Evolutionary conservation across 2,113 vertebrate genomes (phyloP).

Genomic region (Dryoscopus gambensis): DNA sequence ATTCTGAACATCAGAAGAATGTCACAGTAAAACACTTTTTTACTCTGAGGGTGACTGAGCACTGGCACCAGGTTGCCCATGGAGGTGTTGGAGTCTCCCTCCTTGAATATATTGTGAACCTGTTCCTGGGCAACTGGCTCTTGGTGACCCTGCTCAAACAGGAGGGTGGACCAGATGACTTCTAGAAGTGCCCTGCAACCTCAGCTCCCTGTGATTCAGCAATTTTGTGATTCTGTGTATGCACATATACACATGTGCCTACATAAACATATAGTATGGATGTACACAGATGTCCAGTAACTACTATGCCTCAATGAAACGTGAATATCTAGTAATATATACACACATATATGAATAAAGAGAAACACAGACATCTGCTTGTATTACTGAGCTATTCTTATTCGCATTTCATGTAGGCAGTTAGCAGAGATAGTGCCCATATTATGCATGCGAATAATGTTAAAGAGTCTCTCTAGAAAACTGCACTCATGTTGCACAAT

Average conservation of each 20-base stretch:
- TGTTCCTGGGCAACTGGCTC: not conserved
- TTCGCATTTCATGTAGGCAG: not conserved
- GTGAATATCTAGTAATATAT: not conserved
- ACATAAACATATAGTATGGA: not conserved
- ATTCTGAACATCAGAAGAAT: accelerated
- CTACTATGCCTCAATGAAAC: not conserved
- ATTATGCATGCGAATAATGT: not conserved
- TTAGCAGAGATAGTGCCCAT: not conserved
- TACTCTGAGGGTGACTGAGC: not conserved
- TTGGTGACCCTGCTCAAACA: not conserved
- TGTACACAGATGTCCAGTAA: not conserved
- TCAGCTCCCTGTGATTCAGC: not conserved
- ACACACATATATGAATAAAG: not conserved
- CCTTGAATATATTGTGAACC: not conserved
- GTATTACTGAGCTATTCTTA: not conserved
- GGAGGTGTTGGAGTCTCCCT: not conserved
- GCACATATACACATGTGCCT: not conserved
- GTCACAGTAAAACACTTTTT: not conserved
- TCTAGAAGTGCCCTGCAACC: not conserved
- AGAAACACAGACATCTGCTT: not conserved
- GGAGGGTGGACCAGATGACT: not conserved
- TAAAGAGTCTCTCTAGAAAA: not conserved
- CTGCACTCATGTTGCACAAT: not conserved
- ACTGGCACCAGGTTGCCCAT: not conserved
- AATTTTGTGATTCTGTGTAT: not conserved